Base-by-base conservation (phyloP, 2,113 vertebrate species). In the Donacobius atricapilla region DNA sequence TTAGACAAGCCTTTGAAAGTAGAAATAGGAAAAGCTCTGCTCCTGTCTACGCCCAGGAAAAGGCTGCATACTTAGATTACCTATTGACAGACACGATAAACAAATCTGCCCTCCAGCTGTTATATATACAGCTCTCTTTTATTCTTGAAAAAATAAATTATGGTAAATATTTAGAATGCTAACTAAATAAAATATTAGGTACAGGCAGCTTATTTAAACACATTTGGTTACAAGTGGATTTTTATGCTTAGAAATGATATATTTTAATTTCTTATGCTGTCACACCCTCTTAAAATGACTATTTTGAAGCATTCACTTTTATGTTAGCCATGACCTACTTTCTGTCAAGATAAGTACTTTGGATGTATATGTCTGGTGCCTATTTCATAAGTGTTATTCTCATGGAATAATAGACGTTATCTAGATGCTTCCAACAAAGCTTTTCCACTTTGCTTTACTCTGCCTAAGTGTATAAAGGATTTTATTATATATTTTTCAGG, bases 241-340 rank as follows among this genome's bases (percentile, higher is more conserved):
- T 93, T 45, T 87, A 83, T 69, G n/a, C 21, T 87, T 71, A 63
- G 45, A 76, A 85, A 65, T 50, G 8, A 65, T 93, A 57, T 61
- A 76, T 87, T 89, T 94, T 85, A 54, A 79, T 94, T 87, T 73
- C 61, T 69, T 61, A 61, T 23, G n/a, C 61, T 79, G 79, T 79
- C 90, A 86, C 42, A 80, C 30, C 27, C 30, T 79, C 42, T 93
- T 79, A 82, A 77, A 91, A 72, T 69, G 4, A 76, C 93, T 96
- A 83, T 91, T 93, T 56, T 83, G 63, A 91, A 70, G 50, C 39
- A 54, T 58, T 77, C 23, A 44, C 22, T 96, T 78, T 79, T 72
- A 91, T 4, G 3, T 70, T 91, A 90, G 27, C 61, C 37, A n/a
- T 93, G 82, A 88, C 89, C 91, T 93, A 76, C 45, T 94, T 96